Conservation (phyloP, 2,888 invertebrate genomes). For the Lacanobia oleracea region DNA sequence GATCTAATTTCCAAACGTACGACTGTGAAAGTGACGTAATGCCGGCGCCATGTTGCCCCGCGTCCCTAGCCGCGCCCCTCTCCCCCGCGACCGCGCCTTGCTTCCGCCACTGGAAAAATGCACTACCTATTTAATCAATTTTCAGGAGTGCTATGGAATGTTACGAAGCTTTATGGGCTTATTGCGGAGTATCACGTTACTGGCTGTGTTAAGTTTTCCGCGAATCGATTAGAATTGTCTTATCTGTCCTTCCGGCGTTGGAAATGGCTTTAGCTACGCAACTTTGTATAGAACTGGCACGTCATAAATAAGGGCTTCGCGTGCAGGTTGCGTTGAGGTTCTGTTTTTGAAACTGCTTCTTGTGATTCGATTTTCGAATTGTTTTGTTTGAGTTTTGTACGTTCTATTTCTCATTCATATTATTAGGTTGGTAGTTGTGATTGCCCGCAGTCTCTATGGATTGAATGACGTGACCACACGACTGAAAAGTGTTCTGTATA, state of each 20-base stretch:
- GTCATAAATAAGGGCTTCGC: conserved; percentile 61
- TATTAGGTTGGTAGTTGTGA: neutral
- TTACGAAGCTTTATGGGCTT: conserved; percentile 69
- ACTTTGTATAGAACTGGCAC: conserved; percentile 52
- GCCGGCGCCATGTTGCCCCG: conserved; percentile 84
- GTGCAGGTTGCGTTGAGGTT: conserved; percentile 48
- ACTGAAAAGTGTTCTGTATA: conserved; percentile 12
- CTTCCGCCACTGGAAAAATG: conserved; percentile 82
- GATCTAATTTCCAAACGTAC: conserved; percentile 88
- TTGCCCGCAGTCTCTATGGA: neutral
- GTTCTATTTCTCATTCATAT: neutral
- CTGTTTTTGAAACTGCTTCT: conserved; percentile 36
- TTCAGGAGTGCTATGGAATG: conserved; percentile 81
- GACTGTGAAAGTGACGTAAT: conserved; percentile 89
- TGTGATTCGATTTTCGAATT: conserved; percentile 37
- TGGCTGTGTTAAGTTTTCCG: conserved; percentile 67
- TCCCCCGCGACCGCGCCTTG: conserved; percentile 78
- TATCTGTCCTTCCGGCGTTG: conserved; percentile 59
- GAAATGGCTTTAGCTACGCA: conserved; percentile 59
- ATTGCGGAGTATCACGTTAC: conserved; percentile 70
- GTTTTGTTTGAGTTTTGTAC: neutral
- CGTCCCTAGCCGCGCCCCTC: conserved; percentile 73
- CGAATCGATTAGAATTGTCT: conserved; percentile 68
- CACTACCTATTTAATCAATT: conserved; percentile 84
- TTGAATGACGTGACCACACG: neutral